phyloP scores from a whole-genome alignment of 2,797 vertebrate species.

The Decapterus maruadsi region DNA sequence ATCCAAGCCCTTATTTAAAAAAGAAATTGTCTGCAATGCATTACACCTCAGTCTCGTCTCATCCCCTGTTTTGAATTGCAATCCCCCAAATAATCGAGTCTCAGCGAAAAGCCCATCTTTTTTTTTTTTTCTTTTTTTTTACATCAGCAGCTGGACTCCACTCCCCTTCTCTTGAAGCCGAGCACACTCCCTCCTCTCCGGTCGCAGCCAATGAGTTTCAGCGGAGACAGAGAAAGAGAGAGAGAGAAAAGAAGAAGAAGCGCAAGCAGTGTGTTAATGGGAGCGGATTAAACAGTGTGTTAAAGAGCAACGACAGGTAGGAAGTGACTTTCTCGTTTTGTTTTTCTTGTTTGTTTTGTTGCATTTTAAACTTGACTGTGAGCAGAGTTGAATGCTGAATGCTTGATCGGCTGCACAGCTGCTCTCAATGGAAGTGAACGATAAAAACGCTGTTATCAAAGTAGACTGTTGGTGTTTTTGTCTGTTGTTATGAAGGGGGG shows the following conservation, averaged over 20 bases:
- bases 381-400: slow-evolving; percentile 10
- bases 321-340: slow-evolving; percentile 41
- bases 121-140: slow-evolving; percentile 4
- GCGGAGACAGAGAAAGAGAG: slow-evolving; percentile 21
- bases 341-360: too few relatives aligned
- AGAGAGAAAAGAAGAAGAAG: neutral
- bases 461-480: slow-evolving; percentile 12
- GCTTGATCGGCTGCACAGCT: slow-evolving; percentile 3
- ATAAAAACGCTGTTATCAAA: slow-evolving; percentile 32
- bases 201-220: slow-evolving; percentile 74
- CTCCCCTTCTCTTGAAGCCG: slow-evolving; percentile 50
- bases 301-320: slow-evolving; percentile 72
- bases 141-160: slow-evolving; percentile 69
- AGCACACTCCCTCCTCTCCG: slow-evolving; percentile 65
- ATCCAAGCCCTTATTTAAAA: neutral
- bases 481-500: neutral
- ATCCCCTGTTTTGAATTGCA: slow-evolving; percentile 6
- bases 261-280: slow-evolving; percentile 61
- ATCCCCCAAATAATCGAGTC: slow-evolving; percentile 45
- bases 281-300: slow-evolving; percentile 77
- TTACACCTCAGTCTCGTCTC: neutral
- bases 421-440: slow-evolving; percentile 41
- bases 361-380: neutral
- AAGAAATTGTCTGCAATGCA: neutral
- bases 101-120: slow-evolving; percentile 38